These are phyloP conservation scores for Lycocerus yunnanus DNA, from an alignment of 2,888 invertebrate genomes.

Conservation along the genomic window DNA sequence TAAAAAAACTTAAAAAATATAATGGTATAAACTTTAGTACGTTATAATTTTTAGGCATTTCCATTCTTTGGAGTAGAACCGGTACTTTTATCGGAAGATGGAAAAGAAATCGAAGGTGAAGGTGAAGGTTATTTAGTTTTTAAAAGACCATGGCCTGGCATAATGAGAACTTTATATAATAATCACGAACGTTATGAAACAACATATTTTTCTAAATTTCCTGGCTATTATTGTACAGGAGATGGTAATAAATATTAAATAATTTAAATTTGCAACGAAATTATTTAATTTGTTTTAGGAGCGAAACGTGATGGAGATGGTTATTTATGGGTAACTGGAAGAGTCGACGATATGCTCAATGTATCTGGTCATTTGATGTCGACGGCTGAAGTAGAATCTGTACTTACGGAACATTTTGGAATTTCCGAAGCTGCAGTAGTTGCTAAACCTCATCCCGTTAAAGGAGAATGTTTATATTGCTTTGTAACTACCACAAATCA, in stretches of 20 bases:
- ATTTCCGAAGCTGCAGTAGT: conserved; percentile 97
- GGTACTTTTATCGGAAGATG: conserved; percentile 84
- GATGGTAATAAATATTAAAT: conserved; percentile 72
- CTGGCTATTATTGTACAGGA: conserved; percentile 96
- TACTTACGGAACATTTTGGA: conserved; percentile 74
- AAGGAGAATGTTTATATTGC: conserved; percentile 97
- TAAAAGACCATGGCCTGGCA: conserved; percentile 95
- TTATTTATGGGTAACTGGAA: conserved; percentile 94
- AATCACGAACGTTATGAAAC: conserved; percentile 89
- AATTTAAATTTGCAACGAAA: not conserved
- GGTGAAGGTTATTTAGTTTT: conserved; percentile 97
- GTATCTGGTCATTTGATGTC: conserved; percentile 98
- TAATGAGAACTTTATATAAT: conserved; percentile 93
- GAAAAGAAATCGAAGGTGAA: conserved; percentile 80
- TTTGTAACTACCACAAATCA: conserved; percentile 91
- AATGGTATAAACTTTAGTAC: not conserved
- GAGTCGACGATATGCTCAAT: conserved; percentile 98
- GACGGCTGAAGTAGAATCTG: conserved; percentile 91
- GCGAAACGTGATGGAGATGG: conserved; percentile 92
- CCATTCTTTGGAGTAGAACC: conserved; percentile 98
- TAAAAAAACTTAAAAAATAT: conserved; percentile 60
- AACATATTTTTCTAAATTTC: conserved; percentile 94
- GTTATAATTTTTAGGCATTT: conserved; percentile 67
- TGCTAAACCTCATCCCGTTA: conserved; percentile 89
- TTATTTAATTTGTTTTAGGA: conserved; percentile 61